A percentile compares a stretch with the other conserved stretches of the same genome.
phyloP scores from a whole-genome alignment of 2,797 vertebrate genomes.

The Sandelia bainsii region DNA sequence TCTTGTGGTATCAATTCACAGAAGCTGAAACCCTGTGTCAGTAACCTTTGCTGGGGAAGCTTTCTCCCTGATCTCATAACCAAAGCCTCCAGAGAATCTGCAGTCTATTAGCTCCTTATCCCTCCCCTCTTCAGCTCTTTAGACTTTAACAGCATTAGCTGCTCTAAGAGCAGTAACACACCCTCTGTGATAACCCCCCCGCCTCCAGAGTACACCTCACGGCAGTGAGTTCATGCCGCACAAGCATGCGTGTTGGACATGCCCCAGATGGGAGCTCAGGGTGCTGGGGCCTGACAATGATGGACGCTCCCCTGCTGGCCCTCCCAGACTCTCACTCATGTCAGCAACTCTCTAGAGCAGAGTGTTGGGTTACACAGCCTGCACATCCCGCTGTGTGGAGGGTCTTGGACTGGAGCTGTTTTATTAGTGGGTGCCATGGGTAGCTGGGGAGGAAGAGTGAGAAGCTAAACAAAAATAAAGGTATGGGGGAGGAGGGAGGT shows the following conservation, averaged over 20 bases:
- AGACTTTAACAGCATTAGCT: constrained; percentile 71
- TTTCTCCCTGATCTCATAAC: constrained; percentile 61
- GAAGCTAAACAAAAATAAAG: constrained; percentile 74
- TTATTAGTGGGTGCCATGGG: constrained; percentile 76
- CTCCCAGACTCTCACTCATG: constrained; percentile 72
- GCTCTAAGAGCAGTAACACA: constrained; percentile 58
- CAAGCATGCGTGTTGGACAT: constrained; percentile 67
- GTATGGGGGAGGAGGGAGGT: constrained; percentile 15
- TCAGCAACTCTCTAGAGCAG: constrained; percentile 75
- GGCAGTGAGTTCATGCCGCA: constrained; percentile 48
- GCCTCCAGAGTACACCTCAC: constrained; percentile 60
- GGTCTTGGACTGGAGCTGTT: constrained; percentile 73
- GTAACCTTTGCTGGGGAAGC: constrained; percentile 59
- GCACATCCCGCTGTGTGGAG: constrained; percentile 66
- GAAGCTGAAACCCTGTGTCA: constrained; percentile 44
- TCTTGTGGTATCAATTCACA: constrained; percentile 32
- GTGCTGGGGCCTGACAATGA: constrained; percentile 65
- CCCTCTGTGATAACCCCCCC: constrained; percentile 34
- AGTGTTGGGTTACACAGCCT: constrained; percentile 69
- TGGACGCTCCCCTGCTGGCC: constrained; percentile 65
- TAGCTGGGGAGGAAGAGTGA: constrained; percentile 48
- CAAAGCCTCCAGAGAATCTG: constrained; percentile 66
- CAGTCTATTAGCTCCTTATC: constrained; percentile 62
- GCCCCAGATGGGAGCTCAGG: constrained; percentile 59
- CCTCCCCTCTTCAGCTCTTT: constrained; percentile 51